Conservation (phyloP, 2,888 invertebrate genomes). For the Iselma pallidipennis region DNA sequence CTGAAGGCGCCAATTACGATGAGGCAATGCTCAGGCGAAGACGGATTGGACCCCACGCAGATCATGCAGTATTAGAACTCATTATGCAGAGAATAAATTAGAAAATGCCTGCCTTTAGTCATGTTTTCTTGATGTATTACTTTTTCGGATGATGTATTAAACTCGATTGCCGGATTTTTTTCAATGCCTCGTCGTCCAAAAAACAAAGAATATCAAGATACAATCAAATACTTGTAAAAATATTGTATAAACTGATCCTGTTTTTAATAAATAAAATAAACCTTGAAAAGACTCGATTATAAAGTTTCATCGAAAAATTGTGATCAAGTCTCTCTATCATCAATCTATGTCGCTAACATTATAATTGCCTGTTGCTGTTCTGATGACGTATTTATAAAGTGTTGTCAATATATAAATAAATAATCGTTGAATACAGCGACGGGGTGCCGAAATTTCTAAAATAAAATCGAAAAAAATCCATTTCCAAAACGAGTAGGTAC, state of each 20-base stretch:
- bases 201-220: not conserved
- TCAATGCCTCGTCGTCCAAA: not conserved
- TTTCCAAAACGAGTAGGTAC: too few species aligned
- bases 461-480: not conserved
- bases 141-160: conserved; percentile 28
- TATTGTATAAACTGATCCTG: too few species aligned
- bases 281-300: too few species aligned
- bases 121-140: conserved; percentile 40
- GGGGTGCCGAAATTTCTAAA: not conserved
- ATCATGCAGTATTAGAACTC: conserved; percentile 47
- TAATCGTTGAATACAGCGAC: not conserved
- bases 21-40: conserved; percentile 32
- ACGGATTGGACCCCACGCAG: conserved; percentile 44
- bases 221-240: not conserved
- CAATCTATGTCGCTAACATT: not conserved
- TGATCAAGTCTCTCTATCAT: not conserved
- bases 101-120: conserved; percentile 44
- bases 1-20: conserved; percentile 41
- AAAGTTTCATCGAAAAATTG: too few species aligned
- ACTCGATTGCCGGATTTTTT: conserved; percentile 15
- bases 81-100: conserved; percentile 49
- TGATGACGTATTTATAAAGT: not conserved
- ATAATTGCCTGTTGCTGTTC: not conserved
- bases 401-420: not conserved
- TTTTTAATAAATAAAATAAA: too few species aligned